These are phyloP conservation scores for Mus pahari DNA, from an alignment of 2,113 vertebrate genomes.

Conservation along the genomic window DNA sequence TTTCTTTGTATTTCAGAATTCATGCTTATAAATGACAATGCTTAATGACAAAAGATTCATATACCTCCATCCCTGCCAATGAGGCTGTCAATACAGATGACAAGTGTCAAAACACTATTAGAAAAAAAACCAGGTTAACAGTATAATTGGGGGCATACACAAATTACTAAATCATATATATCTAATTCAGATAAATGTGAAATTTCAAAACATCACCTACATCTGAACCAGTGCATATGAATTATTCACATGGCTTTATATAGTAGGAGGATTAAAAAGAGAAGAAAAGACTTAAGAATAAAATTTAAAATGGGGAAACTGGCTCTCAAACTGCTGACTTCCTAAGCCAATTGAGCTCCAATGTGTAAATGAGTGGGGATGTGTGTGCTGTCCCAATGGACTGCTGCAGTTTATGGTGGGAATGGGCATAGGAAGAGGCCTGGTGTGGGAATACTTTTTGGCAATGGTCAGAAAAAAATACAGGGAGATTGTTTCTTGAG, in stretches of 20 bases:
- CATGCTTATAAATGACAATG: constrained; percentile 57
- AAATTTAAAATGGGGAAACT: background rate
- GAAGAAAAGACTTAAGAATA: constrained; percentile 14
- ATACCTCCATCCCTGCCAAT: constrained; percentile 34
- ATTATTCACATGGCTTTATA: constrained; percentile 60
- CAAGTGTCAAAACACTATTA: constrained; percentile 66
- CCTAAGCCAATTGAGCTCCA: background rate
- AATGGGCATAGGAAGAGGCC: background rate
- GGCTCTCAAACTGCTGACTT: background rate
- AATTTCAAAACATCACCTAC: constrained; percentile 65
- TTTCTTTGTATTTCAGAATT: constrained; percentile 66
- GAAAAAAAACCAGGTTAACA: constrained; percentile 56
- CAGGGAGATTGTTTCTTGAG: background rate
- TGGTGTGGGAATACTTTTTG: background rate
- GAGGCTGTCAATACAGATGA: constrained; percentile 54
- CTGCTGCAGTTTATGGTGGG: accelerated
- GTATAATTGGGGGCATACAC: constrained; percentile 58
- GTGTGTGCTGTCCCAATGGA: background rate
- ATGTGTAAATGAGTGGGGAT: no score
- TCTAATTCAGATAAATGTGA: constrained; percentile 51
- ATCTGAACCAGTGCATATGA: constrained; percentile 48
- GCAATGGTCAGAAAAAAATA: background rate
- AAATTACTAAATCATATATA: constrained; percentile 60
- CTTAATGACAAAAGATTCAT: constrained; percentile 39
- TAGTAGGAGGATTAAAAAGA: background rate